Conservation (phyloP, 2,888 invertebrate species). For the Chrysolina haemoptera region DNA sequence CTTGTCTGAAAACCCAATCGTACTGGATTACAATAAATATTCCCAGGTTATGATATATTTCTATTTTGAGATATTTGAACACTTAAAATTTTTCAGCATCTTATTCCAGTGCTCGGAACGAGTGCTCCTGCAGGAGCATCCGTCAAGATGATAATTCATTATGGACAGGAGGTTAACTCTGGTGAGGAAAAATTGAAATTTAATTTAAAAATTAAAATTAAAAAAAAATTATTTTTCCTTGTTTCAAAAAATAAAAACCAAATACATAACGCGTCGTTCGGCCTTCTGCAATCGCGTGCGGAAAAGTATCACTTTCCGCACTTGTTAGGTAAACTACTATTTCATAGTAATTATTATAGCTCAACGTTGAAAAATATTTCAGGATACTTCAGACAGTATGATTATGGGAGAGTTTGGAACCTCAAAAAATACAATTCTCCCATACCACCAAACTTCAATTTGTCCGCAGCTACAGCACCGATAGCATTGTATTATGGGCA, state of each 20-base stretch:
- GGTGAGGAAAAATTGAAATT: no score
- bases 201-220: no score
- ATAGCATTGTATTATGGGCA: constrained; percentile 46
- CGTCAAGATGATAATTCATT: constrained; percentile 30
- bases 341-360: background rate
- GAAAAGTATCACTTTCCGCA: no score
- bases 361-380: background rate
- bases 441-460: constrained; percentile 36
- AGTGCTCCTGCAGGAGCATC: constrained; percentile 36
- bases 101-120: constrained; percentile 15
- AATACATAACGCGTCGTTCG: no score
- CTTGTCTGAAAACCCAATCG: no score
- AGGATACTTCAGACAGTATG: constrained; percentile 42
- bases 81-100: constrained; percentile 22
- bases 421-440: constrained; percentile 26
- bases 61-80: no score
- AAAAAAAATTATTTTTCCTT: no score
- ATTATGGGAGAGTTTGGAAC: constrained; percentile 39
- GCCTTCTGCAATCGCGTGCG: no score
- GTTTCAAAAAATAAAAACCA: no score
- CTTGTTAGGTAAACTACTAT: no score
- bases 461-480: constrained; percentile 42
- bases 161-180: constrained; percentile 29
- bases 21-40: no score
- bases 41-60: no score